phyloP scores from a whole-genome alignment of 2,888 invertebrate species.

The Acleris emargana region DNA sequence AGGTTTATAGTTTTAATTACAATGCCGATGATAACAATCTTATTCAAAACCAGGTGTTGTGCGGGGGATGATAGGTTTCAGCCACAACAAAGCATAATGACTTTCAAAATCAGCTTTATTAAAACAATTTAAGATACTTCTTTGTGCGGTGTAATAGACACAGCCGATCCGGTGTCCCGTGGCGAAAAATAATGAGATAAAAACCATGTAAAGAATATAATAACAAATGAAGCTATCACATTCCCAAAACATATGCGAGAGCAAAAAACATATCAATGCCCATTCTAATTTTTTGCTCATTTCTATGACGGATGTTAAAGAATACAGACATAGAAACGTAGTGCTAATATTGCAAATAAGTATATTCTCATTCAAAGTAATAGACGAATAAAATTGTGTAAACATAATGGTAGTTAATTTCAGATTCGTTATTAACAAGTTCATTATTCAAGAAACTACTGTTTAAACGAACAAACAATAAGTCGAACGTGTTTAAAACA shows the following conservation, averaged over 20 bases:
- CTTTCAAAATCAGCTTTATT: slow-evolving; percentile 72
- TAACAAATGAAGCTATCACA: slow-evolving; percentile 79
- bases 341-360: neutral
- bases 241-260: slow-evolving; percentile 64
- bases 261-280: slow-evolving; percentile 42
- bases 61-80: slow-evolving; percentile 61
- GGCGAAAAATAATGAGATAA: slow-evolving; percentile 77
- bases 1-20: slow-evolving; percentile 58
- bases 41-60: slow-evolving; percentile 69
- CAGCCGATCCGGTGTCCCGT: slow-evolving; percentile 68
- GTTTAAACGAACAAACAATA: slow-evolving; percentile 17
- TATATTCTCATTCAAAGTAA: slow-evolving; percentile 3
- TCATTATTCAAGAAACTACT: slow-evolving; percentile 19
- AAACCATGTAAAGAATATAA: slow-evolving; percentile 62
- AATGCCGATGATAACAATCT: slow-evolving; percentile 69
- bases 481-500: slow-evolving; percentile 39
- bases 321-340: neutral
- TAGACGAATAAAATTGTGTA: neutral
- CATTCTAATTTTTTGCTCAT: slow-evolving; percentile 33
- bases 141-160: slow-evolving; percentile 70
- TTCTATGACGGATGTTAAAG: slow-evolving; percentile 3
- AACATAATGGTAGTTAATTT: neutral
- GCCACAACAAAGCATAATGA: slow-evolving; percentile 73
- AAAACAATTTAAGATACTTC: slow-evolving; percentile 78
- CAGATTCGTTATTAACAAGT: slow-evolving; percentile 8